A percentile compares a stretch with the other conserved stretches of the same genome.
These are phyloP conservation scores for Phrixothrix hirtus DNA, from an alignment of 2,888 invertebrate species.

Conservation along the genomic window DNA sequence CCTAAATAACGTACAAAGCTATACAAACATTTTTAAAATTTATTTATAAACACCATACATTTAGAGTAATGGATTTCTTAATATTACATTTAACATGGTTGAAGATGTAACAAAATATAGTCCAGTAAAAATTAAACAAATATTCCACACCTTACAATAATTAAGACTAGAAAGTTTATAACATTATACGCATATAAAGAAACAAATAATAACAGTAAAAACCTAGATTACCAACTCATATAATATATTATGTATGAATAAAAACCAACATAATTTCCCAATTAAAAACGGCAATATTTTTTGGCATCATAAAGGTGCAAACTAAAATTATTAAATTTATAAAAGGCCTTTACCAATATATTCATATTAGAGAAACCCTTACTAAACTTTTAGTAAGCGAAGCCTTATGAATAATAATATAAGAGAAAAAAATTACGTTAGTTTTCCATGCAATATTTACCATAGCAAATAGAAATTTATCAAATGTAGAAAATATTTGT, in stretches of 20 bases:
- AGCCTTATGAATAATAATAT: neutral
- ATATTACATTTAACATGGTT: slow-evolving; percentile 13
- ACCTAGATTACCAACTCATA: slow-evolving; percentile 6
- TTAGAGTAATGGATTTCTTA: slow-evolving; percentile 20
- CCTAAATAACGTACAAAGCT: too few species aligned
- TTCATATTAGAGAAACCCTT: neutral
- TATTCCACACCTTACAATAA: slow-evolving; percentile 28
- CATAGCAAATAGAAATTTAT: slow-evolving; percentile 25
- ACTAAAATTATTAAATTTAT: neutral
- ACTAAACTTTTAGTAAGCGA: neutral
- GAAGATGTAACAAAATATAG: slow-evolving; percentile 18
- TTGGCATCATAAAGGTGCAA: slow-evolving; percentile 4
- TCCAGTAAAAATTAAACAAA: slow-evolving; percentile 21
- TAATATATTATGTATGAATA: slow-evolving; percentile 5
- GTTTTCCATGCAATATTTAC: neutral
- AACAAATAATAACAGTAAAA: slow-evolving; percentile 11
- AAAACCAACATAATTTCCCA: neutral
- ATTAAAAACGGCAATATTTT: slow-evolving; percentile 2
- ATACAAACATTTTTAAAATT: neutral
- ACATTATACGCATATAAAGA: slow-evolving; percentile 17
- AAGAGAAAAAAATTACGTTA: neutral
- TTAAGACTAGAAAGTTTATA: slow-evolving; percentile 28
- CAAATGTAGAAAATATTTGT: slow-evolving; percentile 28
- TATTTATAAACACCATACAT: slow-evolving; percentile 25
- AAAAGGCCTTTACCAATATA: neutral